Evolutionary conservation across 2,888 invertebrate genomes (phyloP), one percentile per base, ranked within the genome.

Genomic region (Leucania comma): DNA sequence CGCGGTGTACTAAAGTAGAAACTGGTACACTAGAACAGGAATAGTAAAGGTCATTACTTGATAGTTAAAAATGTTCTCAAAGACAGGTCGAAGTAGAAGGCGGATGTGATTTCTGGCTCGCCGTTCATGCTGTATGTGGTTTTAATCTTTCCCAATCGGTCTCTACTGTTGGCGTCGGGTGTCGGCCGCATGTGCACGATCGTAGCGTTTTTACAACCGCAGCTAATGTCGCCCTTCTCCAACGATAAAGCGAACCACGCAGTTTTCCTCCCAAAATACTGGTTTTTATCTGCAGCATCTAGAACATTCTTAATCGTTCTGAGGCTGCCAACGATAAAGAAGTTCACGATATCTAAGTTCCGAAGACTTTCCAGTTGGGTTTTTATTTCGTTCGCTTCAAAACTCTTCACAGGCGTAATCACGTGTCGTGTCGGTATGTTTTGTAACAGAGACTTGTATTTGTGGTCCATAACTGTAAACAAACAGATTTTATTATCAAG

Each of bases 381-480:
- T 82, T 97, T 96, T 60, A 97, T 96, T 76, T 97, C 97, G 75
- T 96, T 97, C 81, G 97, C 96, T 72, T 96, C 95, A 48, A 96
- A 96, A 83, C 95, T 94, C 81, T 97, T 96, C 0, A 96, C 95
- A 10, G 96, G 96, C 5, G 98, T 97, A 76, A 99, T 99, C 1
- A 99, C 97, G 92, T 99, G 99, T 14, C 99, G 96, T 0, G 98
- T 98, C 9, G 99, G 98, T 68, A 99, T 98, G 90, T 99, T 99
- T 92, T 98, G 97, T 50, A 99, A 95, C 12, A 99, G 93, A 14
- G 98, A 98, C 92, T 99, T 98, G 93, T 98, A 99, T 92, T 99
- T 99, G 95, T 99, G 98, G 88, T 99, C 98, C 98, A 99, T 98
- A 17, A 98, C 98, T 98, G 94, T 75, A 92, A 94, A 86, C 78